These are phyloP conservation scores for Drosophila bunnanda DNA, from an alignment of 2,888 invertebrate species.

Conservation along the genomic window DNA sequence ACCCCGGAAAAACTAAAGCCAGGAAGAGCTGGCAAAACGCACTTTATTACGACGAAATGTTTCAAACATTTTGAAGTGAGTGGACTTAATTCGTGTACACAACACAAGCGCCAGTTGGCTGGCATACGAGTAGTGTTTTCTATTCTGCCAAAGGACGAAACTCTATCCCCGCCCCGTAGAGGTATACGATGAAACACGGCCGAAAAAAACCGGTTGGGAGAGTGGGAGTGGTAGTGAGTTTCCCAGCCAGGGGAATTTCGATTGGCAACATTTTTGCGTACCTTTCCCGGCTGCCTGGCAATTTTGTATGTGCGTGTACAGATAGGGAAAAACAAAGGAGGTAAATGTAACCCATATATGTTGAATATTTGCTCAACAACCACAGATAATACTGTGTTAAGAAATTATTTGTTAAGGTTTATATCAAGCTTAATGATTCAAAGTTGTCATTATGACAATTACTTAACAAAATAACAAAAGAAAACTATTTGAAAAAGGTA, in stretches of 20 bases:
- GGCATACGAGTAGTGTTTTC: constrained; percentile 19
- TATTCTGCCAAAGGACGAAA: constrained; percentile 27
- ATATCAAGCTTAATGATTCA: neutral
- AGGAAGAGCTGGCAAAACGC: constrained; percentile 46
- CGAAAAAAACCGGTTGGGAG: neutral
- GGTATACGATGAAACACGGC: neutral
- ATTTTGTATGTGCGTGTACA: constrained; percentile 35
- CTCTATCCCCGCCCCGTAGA: neutral
- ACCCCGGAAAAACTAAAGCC: constrained; percentile 7
- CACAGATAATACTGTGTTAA: neutral
- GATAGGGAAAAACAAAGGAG: neutral
- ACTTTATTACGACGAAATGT: constrained; percentile 73
- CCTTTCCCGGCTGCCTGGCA: constrained; percentile 58
- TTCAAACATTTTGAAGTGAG: constrained; percentile 62
- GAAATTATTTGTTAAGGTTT: neutral
- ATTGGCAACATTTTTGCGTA: constrained; percentile 78
- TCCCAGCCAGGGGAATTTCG: constrained; percentile 64
- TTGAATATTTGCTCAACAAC: neutral
- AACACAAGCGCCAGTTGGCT: constrained; percentile 24
- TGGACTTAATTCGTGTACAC: constrained; percentile 74
- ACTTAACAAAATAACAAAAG: too few species aligned
- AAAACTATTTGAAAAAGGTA: too few species aligned
- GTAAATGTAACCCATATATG: neutral
- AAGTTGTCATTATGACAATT: neutral
- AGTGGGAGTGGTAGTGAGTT: constrained; percentile 9